Evolutionary conservation across 2,797 vertebrate genomes (phyloP).

Genomic region (Alectoris magna): DNA sequence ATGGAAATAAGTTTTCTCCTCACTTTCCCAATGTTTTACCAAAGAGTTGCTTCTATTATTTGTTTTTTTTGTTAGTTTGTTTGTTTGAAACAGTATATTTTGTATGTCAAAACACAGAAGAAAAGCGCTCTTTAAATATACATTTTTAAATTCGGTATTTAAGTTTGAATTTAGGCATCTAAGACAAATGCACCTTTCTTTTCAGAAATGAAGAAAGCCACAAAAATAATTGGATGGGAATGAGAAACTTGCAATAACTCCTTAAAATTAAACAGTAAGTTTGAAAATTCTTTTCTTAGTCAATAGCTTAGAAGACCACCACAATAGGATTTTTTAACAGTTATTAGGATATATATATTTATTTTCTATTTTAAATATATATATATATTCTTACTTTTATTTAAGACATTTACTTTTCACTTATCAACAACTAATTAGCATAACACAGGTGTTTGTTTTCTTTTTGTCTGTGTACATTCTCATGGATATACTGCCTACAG

Average conservation of each 20-base stretch:
- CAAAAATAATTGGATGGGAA: background rate
- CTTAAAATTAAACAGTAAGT: background rate
- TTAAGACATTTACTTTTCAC: background rate
- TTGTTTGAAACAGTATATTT: background rate
- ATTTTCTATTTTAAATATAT: no score
- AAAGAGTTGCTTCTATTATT: background rate
- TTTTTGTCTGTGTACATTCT: background rate
- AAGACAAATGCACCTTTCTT: background rate
- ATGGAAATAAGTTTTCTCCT: background rate
- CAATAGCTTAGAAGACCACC: background rate
- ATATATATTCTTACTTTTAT: background rate
- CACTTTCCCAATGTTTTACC: background rate
- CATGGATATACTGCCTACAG: background rate
- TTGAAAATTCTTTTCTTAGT: background rate
- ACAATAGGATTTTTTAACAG: background rate
- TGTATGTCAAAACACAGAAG: background rate
- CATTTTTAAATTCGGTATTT: background rate
- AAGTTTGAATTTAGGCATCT: background rate
- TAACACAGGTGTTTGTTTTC: background rate
- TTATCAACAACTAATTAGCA: background rate
- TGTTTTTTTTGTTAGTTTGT: background rate
- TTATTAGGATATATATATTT: background rate
- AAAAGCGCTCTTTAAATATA: background rate
- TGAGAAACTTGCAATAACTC: background rate
- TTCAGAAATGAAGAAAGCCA: background rate